Evolutionary conservation across 2,888 invertebrate genomes (phyloP).

Genomic region (Macropis europaea): DNA sequence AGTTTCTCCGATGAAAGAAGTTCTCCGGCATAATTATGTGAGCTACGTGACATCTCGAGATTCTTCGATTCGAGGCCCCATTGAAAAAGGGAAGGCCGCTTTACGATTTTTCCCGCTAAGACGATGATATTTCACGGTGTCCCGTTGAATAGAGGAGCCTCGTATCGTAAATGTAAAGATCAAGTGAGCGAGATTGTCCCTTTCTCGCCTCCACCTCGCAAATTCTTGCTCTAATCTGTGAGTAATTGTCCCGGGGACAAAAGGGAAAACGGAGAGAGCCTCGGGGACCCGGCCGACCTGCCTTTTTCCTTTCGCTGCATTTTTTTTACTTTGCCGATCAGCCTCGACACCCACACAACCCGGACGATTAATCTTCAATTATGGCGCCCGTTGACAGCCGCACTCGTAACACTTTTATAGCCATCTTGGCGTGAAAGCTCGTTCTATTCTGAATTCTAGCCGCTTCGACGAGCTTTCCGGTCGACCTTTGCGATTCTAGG

Average conservation of each 20-base stretch:
- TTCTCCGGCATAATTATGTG: constrained; percentile 21
- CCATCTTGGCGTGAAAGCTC: constrained; percentile 21
- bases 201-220: constrained; percentile 69
- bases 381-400: constrained; percentile 75
- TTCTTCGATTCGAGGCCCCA: constrained; percentile 28
- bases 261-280: constrained; percentile 60
- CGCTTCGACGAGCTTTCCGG: background rate
- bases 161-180: constrained; percentile 71
- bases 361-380: constrained; percentile 78
- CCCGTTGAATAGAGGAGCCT: constrained; percentile 62
- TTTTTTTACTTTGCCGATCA: constrained; percentile 66
- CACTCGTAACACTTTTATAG: constrained; percentile 76
- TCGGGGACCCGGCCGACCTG: constrained; percentile 66
- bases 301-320: constrained; percentile 56
- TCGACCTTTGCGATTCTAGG: too few relatives aligned
- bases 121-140: constrained; percentile 70
- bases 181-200: constrained; percentile 69
- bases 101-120: constrained; percentile 69
- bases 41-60: constrained; percentile 19
- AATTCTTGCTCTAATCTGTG: constrained; percentile 78
- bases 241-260: constrained; percentile 76
- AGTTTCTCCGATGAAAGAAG: background rate
- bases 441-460: constrained; percentile 37
- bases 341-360: constrained; percentile 66
- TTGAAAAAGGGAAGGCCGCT: constrained; percentile 29